Conservation (phyloP, 37 sponge, comb jelly and placozoan genomes). For the Aplysina aerophoba region DNA sequence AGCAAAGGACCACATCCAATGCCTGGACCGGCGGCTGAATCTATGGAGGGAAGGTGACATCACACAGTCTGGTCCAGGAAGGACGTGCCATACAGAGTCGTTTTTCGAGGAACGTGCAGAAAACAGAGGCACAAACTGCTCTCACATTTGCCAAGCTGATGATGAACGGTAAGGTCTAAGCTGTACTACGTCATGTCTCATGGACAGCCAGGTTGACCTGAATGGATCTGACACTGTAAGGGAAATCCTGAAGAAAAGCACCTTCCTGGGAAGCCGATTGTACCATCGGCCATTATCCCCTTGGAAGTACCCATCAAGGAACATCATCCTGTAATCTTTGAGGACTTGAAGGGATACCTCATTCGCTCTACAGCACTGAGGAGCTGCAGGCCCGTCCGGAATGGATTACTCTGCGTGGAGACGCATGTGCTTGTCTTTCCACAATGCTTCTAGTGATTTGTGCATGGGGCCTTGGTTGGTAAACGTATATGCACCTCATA, state of each 20-base stretch:
- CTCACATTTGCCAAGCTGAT: conserved; percentile 6
- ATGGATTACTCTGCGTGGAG: conserved; percentile 2
- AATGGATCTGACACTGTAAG: not conserved
- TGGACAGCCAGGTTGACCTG: not conserved
- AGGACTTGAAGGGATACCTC: not conserved
- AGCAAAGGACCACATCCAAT: conserved; percentile 13
- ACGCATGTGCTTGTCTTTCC: not conserved
- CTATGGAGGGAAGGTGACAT: not conserved
- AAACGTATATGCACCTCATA: not conserved
- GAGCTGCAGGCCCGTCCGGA: not conserved
- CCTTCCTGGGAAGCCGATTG: not conserved
- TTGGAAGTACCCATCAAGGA: not conserved
- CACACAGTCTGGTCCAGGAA: not conserved
- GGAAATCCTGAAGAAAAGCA: not conserved
- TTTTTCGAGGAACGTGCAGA: not conserved
- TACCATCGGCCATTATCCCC: not conserved
- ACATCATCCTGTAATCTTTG: not conserved
- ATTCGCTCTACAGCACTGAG: not conserved
- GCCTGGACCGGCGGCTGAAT: not conserved
- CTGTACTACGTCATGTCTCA: not conserved
- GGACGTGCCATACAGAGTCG: not conserved
- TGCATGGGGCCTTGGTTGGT: not conserved
- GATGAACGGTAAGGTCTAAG: not conserved
- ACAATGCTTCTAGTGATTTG: not conserved
- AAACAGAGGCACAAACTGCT: not conserved